Evolutionary conservation across 2,797 vertebrate genomes (phyloP).

Genomic region (Chaunax sp.): DNA sequence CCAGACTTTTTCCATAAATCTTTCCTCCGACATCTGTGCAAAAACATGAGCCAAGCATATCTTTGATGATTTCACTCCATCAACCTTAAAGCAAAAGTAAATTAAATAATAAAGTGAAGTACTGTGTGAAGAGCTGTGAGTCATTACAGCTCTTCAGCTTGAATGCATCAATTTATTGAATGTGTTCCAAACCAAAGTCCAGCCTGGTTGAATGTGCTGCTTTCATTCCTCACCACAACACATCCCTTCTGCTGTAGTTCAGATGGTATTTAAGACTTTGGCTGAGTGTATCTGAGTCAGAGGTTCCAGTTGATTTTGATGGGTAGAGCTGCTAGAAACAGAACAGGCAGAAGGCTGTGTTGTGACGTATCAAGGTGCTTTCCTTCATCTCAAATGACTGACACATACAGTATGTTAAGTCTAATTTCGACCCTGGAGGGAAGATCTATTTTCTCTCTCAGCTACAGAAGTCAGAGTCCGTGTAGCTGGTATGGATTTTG

Average conservation of each 20-base stretch:
- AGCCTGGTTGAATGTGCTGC: constrained; percentile 36
- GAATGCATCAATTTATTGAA: constrained; percentile 38
- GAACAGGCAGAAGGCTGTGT: constrained; percentile 7
- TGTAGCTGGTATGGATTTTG: neutral
- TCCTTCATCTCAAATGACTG: constrained; percentile 26
- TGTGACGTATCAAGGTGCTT: constrained; percentile 28
- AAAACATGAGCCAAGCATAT: constrained; percentile 3
- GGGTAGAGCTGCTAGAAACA: constrained; percentile 18
- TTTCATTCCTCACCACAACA: constrained; percentile 40
- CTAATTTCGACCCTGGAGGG: neutral
- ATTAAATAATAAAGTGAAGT: constrained; percentile 27
- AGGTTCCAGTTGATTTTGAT: constrained; percentile 17
- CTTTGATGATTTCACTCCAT: constrained; percentile 28
- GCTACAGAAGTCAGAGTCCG: neutral
- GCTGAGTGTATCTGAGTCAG: constrained; percentile 21
- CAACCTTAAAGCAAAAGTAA: constrained; percentile 19
- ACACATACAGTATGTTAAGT: constrained; percentile 25
- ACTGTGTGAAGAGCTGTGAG: constrained; percentile 40
- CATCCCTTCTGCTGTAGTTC: constrained; percentile 24
- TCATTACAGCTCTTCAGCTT: constrained; percentile 57
- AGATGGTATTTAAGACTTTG: constrained; percentile 19
- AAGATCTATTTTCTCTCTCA: constrained; percentile 7
- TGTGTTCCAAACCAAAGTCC: constrained; percentile 29
- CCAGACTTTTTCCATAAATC: neutral
- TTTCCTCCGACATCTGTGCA: constrained; percentile 5